Evolutionary conservation across 2,797 vertebrate genomes (phyloP), one percentile per base, ranked within the genome.

Genomic region (Somateria mollissima): DNA sequence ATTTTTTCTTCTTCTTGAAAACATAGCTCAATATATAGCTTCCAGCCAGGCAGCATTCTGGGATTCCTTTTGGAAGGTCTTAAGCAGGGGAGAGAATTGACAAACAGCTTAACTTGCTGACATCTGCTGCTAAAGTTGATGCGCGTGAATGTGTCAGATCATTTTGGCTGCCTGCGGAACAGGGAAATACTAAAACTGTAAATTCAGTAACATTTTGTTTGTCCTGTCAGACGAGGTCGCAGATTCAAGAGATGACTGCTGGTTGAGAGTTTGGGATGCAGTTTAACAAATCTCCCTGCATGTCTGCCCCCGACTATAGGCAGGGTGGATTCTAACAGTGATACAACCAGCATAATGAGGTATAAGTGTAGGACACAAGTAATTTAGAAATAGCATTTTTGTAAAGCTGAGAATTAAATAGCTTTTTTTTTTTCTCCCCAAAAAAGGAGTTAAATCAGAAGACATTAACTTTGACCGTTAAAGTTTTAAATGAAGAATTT

Each of bases 31-130:
- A 27, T 91, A 61, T 13, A 13, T 62, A 37, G 27, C 32, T 96
- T 71, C 39, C 85, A 79, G 83, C 62, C 73, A 80, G 77, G 74
- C 91, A 95, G 56, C 1, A 1, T 73, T 95, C 76, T 88, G 79
- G 81, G 62, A 85, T 94, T 96, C 58, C 61, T n/a, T 91, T 94
- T 93, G 80, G 60, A 92, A 92, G 57, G 17, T 79, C 91, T 92
- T 79, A 92, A 79, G 74, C n/a, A 25, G 5, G 5, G 18, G 36
- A 30, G 2, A 3, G 36, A 87, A 57, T 24, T 94, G 75, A 69
- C 86, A 90, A 94, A 92, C 85, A 91, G 77, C 37, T 77, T 88
- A 69, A 75, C 53, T 95, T 27, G 3, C 67, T 94, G 94, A 90
- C 89, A 82, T 91, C 83, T 95, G 80, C 89, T 82, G 47, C 71